These are phyloP conservation scores for Argya squamiceps DNA, from an alignment of 2,797 vertebrate species.

Conservation along the genomic window DNA sequence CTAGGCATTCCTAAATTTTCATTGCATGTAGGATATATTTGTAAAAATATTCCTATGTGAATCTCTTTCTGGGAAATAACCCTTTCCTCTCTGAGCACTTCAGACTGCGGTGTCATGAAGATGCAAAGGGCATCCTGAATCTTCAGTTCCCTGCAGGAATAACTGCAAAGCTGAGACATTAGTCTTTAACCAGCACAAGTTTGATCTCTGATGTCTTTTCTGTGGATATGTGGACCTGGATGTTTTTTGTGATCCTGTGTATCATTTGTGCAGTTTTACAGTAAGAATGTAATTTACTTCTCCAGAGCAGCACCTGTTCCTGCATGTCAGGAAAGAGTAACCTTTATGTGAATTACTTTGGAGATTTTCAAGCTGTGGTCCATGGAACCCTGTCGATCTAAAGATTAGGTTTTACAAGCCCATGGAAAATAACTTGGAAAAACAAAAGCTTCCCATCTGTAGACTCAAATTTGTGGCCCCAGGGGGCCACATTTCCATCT, in stretches of 20 bases:
- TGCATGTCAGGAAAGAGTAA: not conserved
- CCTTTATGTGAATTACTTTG: not conserved
- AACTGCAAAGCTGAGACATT: not conserved
- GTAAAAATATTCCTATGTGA: not conserved
- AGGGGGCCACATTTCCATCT: slow-evolving; percentile 5
- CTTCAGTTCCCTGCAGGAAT: not conserved
- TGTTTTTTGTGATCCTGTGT: not conserved
- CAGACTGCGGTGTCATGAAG: not conserved
- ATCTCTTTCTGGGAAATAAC: not conserved
- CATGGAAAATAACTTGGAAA: slow-evolving; percentile 26
- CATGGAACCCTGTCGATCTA: not conserved
- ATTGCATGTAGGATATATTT: not conserved
- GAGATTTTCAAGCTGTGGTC: slow-evolving; percentile 40
- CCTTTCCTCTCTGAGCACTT: not conserved
- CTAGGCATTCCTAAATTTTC: not conserved
- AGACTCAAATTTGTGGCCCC: slow-evolving; percentile 6
- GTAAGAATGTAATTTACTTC: not conserved
- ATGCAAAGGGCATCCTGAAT: not conserved
- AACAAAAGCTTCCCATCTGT: slow-evolving; percentile 44
- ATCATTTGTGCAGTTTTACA: not conserved
- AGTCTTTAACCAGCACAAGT: not conserved
- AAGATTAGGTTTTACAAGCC: slow-evolving; percentile 40
- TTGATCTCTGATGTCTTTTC: not conserved
- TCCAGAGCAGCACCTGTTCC: not conserved
- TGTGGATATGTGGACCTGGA: not conserved